Evolutionary conservation across 2,113 vertebrate genomes (phyloP).

Genomic region (Cricetomys ansorgei): DNA sequence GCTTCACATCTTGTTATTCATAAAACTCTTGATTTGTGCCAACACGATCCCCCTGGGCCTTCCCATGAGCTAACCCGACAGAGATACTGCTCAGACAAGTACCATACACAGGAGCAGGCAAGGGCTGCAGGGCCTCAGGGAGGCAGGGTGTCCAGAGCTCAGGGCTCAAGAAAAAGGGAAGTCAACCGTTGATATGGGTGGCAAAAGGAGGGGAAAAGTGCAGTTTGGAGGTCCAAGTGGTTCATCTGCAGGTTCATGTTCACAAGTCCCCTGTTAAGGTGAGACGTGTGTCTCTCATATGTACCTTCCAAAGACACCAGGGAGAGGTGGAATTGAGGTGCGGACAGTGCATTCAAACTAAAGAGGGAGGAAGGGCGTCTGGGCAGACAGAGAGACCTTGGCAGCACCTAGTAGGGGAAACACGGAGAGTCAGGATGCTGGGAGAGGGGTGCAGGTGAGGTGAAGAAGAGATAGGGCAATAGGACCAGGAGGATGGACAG

Average conservation of each 20-base stretch:
- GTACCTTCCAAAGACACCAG: not conserved
- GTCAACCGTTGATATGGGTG: not conserved
- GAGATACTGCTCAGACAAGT: conserved; percentile 59
- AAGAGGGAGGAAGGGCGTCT: not conserved
- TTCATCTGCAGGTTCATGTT: conserved; percentile 50
- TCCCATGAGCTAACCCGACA: conserved; percentile 56
- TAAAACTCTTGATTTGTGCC: conserved; percentile 65
- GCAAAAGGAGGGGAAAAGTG: not conserved
- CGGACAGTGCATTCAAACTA: not conserved
- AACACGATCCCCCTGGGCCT: conserved; percentile 2
- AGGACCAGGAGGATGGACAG: not conserved
- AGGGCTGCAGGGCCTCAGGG: not conserved
- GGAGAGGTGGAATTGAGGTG: not conserved
- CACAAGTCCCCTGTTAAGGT: not conserved
- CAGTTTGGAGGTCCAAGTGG: not conserved
- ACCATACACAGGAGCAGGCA: not conserved
- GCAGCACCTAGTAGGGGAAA: conserved; percentile 27
- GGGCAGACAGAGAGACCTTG: not conserved
- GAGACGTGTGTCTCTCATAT: not conserved
- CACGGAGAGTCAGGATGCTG: conserved; percentile 25
- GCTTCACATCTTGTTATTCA: conserved; percentile 32
- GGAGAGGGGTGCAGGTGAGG: conserved; percentile 25
- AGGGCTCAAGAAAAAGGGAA: not conserved
- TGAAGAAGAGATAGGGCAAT: not conserved
- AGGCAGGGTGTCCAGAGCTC: not conserved